A percentile compares a stretch with the other conserved stretches of the same genome.
Conservation (phyloP, 1,140 invertebrate genomes). For the Oryzaephilus surinamensis region DNA sequence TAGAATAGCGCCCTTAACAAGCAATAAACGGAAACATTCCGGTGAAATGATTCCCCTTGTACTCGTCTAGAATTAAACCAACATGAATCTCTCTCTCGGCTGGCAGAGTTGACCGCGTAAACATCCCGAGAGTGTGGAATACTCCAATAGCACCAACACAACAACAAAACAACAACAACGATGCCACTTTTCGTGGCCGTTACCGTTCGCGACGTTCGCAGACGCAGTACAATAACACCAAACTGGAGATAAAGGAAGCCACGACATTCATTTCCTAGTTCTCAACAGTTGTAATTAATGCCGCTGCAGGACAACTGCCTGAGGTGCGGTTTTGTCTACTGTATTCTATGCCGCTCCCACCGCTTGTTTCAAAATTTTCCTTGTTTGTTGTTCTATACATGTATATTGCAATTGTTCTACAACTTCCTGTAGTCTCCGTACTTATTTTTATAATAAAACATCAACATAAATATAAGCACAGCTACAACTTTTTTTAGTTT, state of each 20-base stretch:
- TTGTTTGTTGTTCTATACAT: no score
- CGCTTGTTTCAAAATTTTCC: slow-evolving; percentile 22
- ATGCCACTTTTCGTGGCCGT: neutral
- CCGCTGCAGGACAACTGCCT: slow-evolving; percentile 26
- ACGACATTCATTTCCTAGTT: slow-evolving; percentile 33
- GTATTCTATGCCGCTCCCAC: slow-evolving; percentile 12
- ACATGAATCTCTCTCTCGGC: slow-evolving; percentile 19
- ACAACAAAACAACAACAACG: neutral
- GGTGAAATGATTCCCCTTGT: slow-evolving; percentile 22
- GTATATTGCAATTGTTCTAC: no score
- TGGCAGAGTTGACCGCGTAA: slow-evolving; percentile 12
- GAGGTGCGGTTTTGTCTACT: slow-evolving; percentile 24
- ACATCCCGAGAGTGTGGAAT: slow-evolving; percentile 7
- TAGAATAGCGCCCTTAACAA: slow-evolving; percentile 24
- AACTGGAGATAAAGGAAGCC: slow-evolving; percentile 29
- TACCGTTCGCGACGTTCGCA: slow-evolving; percentile 1
- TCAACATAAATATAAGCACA: no score
- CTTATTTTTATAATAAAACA: no score
- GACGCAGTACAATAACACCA: slow-evolving; percentile 19
- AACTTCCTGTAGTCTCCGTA: slow-evolving; percentile 14
- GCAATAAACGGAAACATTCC: slow-evolving; percentile 20
- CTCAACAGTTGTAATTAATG: slow-evolving; percentile 31
- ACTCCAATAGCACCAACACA: slow-evolving; percentile 2
- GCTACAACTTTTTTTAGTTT: no score
- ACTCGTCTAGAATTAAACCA: slow-evolving; percentile 19